Conservation (phyloP, 2,888 invertebrate genomes). For the Aporophyla nigra region DNA sequence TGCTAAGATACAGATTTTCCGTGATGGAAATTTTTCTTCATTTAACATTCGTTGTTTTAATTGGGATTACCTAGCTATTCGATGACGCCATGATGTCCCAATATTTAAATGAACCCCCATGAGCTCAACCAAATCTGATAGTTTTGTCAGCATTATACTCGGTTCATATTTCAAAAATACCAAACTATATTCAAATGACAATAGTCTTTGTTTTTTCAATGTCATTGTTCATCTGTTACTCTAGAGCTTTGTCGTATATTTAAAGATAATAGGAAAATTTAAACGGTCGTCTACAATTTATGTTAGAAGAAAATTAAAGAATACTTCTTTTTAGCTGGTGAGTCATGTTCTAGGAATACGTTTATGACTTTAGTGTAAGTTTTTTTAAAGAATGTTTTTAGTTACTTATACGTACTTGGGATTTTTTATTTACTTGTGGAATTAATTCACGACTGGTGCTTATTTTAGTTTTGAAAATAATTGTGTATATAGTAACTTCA, state of each 20-base stretch:
- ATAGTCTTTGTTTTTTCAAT: constrained; percentile 30
- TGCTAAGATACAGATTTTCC: neutral
- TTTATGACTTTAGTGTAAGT: neutral
- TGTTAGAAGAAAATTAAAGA: constrained; percentile 9
- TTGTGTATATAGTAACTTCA: neutral
- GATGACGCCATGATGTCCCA: neutral
- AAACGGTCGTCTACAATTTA: neutral
- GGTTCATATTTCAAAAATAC: neutral
- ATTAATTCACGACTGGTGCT: neutral
- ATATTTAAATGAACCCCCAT: constrained; percentile 1
- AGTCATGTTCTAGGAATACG: constrained; percentile 10
- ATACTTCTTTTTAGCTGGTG: constrained; percentile 1
- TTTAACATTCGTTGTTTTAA: neutral
- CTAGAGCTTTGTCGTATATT: constrained; percentile 33
- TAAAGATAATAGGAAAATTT: constrained; percentile 19
- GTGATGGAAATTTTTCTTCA: neutral
- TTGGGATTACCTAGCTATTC: neutral
- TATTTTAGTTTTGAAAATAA: neutral
- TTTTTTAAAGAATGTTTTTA: neutral
- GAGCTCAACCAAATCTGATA: neutral
- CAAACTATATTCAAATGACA: constrained; percentile 25
- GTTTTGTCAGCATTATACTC: constrained; percentile 10
- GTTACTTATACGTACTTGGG: no score
- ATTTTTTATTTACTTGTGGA: neutral
- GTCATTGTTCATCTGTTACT: constrained; percentile 44